Evolutionary conservation across 2,113 vertebrate genomes (phyloP), one percentile per base, ranked within the genome.

Genomic region (Calidris pugnax): DNA sequence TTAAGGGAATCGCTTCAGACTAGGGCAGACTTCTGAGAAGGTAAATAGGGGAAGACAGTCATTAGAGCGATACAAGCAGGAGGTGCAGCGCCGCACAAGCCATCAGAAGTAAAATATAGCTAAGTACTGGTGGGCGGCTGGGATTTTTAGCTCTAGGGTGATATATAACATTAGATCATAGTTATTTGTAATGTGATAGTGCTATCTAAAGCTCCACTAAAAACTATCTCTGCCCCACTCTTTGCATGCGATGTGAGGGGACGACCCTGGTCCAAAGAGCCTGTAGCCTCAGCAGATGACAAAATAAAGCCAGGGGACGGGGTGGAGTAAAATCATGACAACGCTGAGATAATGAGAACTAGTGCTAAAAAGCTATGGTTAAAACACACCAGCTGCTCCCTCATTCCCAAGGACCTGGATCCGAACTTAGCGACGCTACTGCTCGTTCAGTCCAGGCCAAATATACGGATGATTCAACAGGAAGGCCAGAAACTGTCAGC

Each of bases 131-230:
- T 89, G 62, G 77, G 89, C 0, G 10, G 82, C 59, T 85, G 59
- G 87, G 82, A 94, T 90, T 96, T 95, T 95, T 94, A 96, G 75
- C 72, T 93, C 71, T 45, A 47, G 85, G 87, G 67, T 90, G 89
- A 96, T 91, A 83, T 77, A 96, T 89, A 96, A 89, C 71, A 93
- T 95, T 93, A 96, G 95, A 91, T 94, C 92, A 97, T 79, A 66
- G 90, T 86, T 91, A 76, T 87, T 91, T 81, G 89, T 94, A 95
- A 95, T 43, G 63, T 35, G 53, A 92, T 89, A 92, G 69, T 50
- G 67, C 81, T 87, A 89, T 79, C 92, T 87, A 82, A 84, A 82
- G 56, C 84, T 93, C 48, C 89, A 87, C 26, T 28, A 59, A 94
- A 92, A 97, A 59, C 3, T 71, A 68, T 56, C 62, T 93, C 85